Conservation (phyloP, 2,888 invertebrate species). For the Disparrhopalites patrizii region DNA sequence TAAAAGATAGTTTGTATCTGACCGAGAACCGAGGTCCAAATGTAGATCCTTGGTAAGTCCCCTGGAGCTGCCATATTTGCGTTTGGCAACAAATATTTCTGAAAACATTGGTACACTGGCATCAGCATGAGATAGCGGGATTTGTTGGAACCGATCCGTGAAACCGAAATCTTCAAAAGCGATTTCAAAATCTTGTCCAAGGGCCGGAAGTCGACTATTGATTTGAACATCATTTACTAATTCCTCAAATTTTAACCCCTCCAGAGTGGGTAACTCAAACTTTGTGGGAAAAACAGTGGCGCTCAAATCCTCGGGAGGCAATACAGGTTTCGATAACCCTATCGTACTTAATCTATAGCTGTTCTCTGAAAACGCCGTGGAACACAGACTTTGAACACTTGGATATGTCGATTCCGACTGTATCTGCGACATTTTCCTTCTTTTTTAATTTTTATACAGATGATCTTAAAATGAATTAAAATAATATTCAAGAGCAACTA, state of each 20-base stretch:
- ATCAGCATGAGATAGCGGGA: not conserved
- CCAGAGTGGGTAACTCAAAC: not conserved
- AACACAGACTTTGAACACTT: too few species aligned
- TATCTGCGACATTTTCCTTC: too few species aligned
- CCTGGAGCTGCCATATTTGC: too few species aligned
- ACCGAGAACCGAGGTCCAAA: not conserved
- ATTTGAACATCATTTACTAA: constrained; percentile 5
- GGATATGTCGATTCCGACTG: too few species aligned
- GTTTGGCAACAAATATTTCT: not conserved
- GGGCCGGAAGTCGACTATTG: constrained; percentile 2
- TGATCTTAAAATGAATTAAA: too few species aligned
- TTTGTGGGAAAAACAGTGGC: too few species aligned
- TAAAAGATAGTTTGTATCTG: not conserved
- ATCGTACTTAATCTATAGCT: not conserved
- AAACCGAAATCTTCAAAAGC: not conserved
- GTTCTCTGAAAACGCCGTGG: too few species aligned
- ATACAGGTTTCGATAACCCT: not conserved
- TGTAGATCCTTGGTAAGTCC: not conserved
- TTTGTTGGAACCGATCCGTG: not conserved
- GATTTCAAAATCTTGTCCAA: not conserved
- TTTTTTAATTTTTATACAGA: too few species aligned
- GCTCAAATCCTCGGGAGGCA: too few species aligned
- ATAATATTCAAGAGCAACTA: too few species aligned
- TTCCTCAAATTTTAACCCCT: not conserved
- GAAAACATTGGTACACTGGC: not conserved